phyloP scores from a whole-genome alignment of 2,888 invertebrate genomes.

The Drosophila neotestacea region DNA sequence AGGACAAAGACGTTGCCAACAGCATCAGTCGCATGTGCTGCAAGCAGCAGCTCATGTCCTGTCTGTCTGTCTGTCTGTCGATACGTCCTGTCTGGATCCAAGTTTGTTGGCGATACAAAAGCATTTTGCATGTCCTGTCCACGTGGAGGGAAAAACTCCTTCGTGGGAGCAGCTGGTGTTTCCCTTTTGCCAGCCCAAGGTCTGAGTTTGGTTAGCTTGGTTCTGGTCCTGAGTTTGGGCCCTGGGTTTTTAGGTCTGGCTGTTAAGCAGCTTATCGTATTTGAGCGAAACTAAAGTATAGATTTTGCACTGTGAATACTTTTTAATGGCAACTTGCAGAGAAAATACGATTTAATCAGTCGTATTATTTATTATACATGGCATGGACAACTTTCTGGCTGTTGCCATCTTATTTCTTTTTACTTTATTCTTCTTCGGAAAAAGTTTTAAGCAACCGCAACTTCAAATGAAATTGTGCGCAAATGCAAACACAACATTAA shows the following conservation, averaged over 20 bases:
- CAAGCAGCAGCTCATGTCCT: conserved; percentile 36
- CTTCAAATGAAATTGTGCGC: conserved; percentile 60
- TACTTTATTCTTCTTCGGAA: not conserved
- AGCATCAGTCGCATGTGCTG: conserved; percentile 21
- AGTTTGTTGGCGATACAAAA: conserved; percentile 73
- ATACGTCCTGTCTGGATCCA: conserved; percentile 36
- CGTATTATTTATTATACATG: conserved; percentile 79
- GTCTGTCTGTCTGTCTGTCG: conserved; percentile 16
- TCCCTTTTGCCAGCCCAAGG: conserved; percentile 37
- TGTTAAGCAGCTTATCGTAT: conserved; percentile 77
- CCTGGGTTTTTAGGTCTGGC: conserved; percentile 7
- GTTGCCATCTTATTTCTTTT: conserved; percentile 11
- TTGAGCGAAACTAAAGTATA: conserved; percentile 77
- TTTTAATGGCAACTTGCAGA: conserved; percentile 77
- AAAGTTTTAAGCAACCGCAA: conserved; percentile 66
- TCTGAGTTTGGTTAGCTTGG: conserved; percentile 19
- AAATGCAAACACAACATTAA: conserved; percentile 62
- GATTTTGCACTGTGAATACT: conserved; percentile 79
- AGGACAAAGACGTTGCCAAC: conserved; percentile 32
- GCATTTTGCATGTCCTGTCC: conserved; percentile 72
- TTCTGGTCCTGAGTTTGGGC: not conserved
- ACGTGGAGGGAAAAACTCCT: conserved; percentile 43
- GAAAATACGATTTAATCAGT: conserved; percentile 75
- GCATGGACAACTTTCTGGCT: conserved; percentile 66
- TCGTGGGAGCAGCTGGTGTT: conserved; percentile 50